A percentile compares a stretch with the other conserved stretches of the same genome.
These are phyloP conservation scores for Drosophila prosaltans DNA, from an alignment of 1,140 invertebrate genomes.

Conservation along the genomic window DNA sequence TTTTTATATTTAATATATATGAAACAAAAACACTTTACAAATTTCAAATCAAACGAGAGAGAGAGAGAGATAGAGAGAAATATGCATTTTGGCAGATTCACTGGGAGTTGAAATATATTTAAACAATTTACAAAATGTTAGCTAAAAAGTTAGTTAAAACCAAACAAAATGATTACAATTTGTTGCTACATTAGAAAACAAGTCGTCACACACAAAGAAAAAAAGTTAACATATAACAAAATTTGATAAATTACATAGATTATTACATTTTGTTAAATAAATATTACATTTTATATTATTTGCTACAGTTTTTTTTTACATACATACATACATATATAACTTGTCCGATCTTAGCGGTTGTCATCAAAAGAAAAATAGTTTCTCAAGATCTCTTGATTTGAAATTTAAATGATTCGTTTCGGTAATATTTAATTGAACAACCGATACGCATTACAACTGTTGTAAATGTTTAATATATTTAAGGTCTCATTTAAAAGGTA, in stretches of 20 bases:
- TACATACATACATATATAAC: background rate
- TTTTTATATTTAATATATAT: too few species aligned
- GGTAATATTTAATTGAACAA: too few species aligned
- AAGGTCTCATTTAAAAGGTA: conserved; percentile 1
- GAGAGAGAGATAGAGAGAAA: background rate
- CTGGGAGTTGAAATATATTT: background rate
- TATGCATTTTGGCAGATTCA: background rate
- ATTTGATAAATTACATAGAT: background rate
- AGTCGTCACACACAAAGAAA: background rate
- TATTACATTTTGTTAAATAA: background rate
- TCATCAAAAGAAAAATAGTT: too few species aligned
- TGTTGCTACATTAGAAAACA: background rate
- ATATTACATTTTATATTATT: conserved; percentile 2
- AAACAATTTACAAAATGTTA: background rate
- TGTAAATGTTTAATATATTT: background rate
- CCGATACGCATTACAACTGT: too few species aligned
- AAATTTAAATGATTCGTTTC: too few species aligned
- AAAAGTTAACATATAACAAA: background rate
- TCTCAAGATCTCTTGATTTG: too few species aligned
- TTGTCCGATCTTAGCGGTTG: background rate
- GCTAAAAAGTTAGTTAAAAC: background rate
- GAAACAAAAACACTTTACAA: too few species aligned
- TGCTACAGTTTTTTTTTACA: background rate
- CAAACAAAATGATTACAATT: background rate
- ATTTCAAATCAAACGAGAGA: background rate